Evolutionary conservation across 2,888 invertebrate species (phyloP).

Genomic region (Synergus umbraculus): DNA sequence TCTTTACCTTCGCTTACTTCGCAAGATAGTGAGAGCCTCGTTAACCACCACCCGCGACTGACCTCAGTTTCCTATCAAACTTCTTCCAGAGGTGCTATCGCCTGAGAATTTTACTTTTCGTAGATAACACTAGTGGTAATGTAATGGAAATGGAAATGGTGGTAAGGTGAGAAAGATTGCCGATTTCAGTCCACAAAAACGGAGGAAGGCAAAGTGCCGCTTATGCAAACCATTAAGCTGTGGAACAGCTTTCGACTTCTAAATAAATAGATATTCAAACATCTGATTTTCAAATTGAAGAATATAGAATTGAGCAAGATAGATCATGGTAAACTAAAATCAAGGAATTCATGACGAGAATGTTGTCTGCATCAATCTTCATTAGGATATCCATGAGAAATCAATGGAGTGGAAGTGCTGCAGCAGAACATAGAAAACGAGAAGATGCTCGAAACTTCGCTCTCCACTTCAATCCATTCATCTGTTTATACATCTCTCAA

Average conservation of each 20-base stretch:
- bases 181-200: neutral
- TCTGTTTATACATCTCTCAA: conserved; percentile 19
- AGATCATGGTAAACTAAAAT: neutral
- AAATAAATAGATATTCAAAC: too few relatives aligned
- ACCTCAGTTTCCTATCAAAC: conserved; percentile 50
- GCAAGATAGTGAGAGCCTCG: conserved; percentile 44
- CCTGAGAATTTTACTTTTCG: neutral
- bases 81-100: conserved; percentile 1
- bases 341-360: neutral
- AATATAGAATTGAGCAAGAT: neutral
- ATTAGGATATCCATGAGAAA: conserved; percentile 15
- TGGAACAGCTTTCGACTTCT: neutral
- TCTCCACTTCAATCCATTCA: conserved; percentile 23
- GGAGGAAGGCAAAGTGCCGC: neutral
- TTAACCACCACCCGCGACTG: conserved; percentile 60
- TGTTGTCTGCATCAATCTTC: conserved; percentile 5
- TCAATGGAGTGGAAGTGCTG: neutral
- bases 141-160: too few relatives aligned
- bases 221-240: neutral
- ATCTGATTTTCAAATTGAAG: too few relatives aligned
- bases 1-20: conserved; percentile 7
- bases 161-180: neutral
- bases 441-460: conserved; percentile 13
- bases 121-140: neutral
- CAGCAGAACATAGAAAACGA: neutral